A percentile compares a stretch with the other conserved stretches of the same genome.
phyloP scores from a whole-genome alignment of 2,113 vertebrate genomes.

The Pygoscelis adeliae region DNA sequence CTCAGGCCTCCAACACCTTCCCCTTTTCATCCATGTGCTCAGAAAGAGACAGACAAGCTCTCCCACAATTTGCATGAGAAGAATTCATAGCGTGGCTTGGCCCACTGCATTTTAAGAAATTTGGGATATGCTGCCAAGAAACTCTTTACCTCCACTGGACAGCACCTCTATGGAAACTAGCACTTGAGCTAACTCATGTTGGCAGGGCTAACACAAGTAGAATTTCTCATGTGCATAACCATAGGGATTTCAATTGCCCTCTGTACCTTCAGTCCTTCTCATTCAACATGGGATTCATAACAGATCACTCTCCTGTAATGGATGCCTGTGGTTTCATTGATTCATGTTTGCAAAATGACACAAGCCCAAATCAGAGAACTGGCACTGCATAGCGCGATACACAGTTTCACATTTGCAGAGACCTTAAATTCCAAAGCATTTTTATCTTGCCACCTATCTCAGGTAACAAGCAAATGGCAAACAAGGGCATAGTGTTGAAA shows the following conservation, averaged over 20 bases:
- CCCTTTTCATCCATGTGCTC: neutral
- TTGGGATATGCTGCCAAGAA: neutral
- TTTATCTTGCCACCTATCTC: neutral
- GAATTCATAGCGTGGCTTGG: fast-evolving
- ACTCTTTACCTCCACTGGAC: neutral
- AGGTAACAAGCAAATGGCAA: neutral
- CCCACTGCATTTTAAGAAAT: neutral
- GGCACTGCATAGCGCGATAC: fast-evolving
- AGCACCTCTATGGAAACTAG: neutral
- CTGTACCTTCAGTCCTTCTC: neutral
- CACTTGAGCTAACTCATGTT: neutral
- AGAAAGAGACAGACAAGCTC: neutral
- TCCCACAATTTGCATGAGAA: neutral
- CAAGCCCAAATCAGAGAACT: neutral
- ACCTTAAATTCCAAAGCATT: neutral
- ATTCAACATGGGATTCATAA: fast-evolving
- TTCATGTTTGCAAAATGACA: neutral
- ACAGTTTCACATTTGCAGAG: neutral
- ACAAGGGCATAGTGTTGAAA: neutral
- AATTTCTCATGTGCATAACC: neutral
- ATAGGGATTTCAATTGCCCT: neutral
- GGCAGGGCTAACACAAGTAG: neutral
- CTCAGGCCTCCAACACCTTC: neutral
- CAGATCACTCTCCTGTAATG: fast-evolving
- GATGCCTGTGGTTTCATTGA: neutral